Conservation (phyloP, 2,797 vertebrate species). For the Clarias platycephalus region DNA sequence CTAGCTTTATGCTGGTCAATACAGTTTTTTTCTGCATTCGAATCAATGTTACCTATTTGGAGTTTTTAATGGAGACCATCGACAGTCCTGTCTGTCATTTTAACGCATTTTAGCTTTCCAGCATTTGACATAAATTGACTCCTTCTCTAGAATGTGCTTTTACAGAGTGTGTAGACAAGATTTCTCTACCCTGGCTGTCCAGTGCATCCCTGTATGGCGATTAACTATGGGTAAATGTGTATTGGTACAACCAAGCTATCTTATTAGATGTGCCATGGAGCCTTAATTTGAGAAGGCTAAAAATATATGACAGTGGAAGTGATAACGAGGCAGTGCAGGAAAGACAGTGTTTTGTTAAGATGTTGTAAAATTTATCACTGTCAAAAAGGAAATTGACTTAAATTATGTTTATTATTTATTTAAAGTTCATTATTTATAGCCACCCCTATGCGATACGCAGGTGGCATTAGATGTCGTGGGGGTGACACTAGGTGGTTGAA, state of each 20-base stretch:
- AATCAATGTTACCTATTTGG: conserved; percentile 14
- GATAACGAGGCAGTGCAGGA: background rate
- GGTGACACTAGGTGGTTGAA: background rate
- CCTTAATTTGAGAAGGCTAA: background rate
- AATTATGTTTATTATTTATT: conserved; percentile 1
- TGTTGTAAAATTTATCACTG: background rate
- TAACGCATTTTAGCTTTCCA: background rate
- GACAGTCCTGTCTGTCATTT: background rate
- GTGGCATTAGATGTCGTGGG: background rate
- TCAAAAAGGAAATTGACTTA: background rate
- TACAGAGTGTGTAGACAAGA: background rate
- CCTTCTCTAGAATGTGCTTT: background rate
- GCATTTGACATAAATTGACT: background rate
- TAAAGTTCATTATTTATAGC: background rate
- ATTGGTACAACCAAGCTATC: background rate
- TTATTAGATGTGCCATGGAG: background rate
- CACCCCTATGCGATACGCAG: background rate
- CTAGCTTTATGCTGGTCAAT: background rate
- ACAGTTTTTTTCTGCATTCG: background rate
- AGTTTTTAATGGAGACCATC: background rate
- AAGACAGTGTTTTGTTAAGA: background rate
- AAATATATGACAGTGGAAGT: background rate
- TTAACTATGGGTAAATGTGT: background rate
- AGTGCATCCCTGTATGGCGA: background rate
- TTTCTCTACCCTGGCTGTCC: background rate